Evolutionary conservation across 1,140 invertebrate genomes (phyloP), one percentile per base, ranked within the genome.

Genomic region (Drepana arcuata): DNA sequence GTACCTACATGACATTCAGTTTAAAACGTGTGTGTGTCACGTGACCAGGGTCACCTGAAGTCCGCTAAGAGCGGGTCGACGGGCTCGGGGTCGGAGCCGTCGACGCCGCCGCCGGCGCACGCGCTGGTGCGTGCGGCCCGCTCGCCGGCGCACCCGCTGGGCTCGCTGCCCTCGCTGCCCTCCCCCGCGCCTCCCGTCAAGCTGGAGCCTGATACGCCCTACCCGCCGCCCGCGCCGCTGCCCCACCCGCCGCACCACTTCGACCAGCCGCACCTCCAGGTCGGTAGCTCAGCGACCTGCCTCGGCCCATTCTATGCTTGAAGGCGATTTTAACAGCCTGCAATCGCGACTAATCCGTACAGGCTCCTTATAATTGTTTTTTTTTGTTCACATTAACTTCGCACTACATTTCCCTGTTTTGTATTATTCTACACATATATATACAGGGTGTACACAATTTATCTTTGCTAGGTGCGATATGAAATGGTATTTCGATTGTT

Each of bases 41-140:
- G n/a, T 13, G 23, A 35, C 13, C 46, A 62, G 56, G 36, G 46
- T 13, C 66, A 69, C 36, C 53, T 66, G 31, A 80, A 80, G 45
- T 55, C 44, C 10, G 54, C 44, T 66, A 91, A 91, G 87, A 83
- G 89, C 74, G 90, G 90, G 69, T 86, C 86, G 56, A 91, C 70
- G 35, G 75, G 72, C 9, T 77, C 72, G 1, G 75, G 75, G 4
- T 87, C 87, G 64, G 89, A 89, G 72, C 88, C 88, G 72, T 78
- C 71, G 31, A 73, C 77, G 39, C 79, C 79, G 44, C 77, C 80
- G 43, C 80, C 75, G 26, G 77, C 77, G 43, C 81, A 83, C 60
- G 60, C 68, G 32, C 44, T 58, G 37, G 44, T 48, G 44, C 62
- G 64, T 34, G 40, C 50, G 14, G 46, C 58, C 27, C 67, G 67